phyloP scores from a whole-genome alignment of 2,113 vertebrate species.

The Motacilla alba region DNA sequence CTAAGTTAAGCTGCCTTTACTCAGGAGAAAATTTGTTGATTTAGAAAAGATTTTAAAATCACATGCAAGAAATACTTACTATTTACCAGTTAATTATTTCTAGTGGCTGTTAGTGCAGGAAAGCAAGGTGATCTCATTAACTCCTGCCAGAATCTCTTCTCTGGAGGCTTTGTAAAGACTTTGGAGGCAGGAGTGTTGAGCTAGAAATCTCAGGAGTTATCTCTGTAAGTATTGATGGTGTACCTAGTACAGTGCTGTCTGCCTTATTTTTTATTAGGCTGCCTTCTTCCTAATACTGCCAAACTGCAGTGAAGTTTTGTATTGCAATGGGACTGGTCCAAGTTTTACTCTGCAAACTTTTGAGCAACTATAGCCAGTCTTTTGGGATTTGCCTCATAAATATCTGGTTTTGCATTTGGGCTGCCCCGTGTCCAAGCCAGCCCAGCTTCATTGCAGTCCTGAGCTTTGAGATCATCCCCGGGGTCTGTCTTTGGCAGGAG shows the following conservation, averaged over 20 bases:
- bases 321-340: background rate
- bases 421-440: background rate
- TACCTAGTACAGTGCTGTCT: background rate
- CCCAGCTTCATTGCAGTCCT: background rate
- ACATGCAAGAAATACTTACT: background rate
- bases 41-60: background rate
- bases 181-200: background rate
- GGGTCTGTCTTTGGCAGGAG: background rate
- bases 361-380: background rate
- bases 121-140: background rate
- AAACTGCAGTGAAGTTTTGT: background rate
- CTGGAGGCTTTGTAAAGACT: background rate
- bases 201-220: background rate
- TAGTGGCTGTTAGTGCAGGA: background rate
- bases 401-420: background rate
- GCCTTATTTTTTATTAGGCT: background rate
- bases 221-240: background rate
- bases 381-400: background rate
- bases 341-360: background rate
- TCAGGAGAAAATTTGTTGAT: background rate
- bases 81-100: background rate
- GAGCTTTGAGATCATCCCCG: background rate
- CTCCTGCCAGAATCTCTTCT: background rate
- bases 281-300: background rate
- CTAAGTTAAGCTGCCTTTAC: background rate